Base-by-base conservation (phyloP, 1,140 invertebrate genomes). In the Platorchestia sp. region DNA sequence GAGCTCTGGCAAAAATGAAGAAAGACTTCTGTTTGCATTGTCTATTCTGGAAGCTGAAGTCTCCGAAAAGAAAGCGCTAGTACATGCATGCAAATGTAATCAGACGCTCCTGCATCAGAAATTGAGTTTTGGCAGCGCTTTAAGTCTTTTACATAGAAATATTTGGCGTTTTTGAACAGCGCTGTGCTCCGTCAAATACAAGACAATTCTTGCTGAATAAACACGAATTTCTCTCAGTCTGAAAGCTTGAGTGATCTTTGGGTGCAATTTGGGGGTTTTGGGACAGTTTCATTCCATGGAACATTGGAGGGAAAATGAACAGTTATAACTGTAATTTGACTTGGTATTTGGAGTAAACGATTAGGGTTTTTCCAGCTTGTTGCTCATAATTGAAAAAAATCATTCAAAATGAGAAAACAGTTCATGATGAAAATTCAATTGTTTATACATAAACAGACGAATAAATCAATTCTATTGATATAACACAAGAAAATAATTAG, bases 71-170 rank as follows among this genome's bases (percentile, higher is more conserved):
- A 40, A 93, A 45, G 44, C 43, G 44, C 3, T 36, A 0, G 41
- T 44, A 45, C 43, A 45, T 93, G 91, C 91, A 93, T 93, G 91
- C 91, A 93, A 93, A 93, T 93, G 91, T 47, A 93, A 93, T 93
- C 91, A 93, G 91, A 44, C 91, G 43, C 45, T n/a, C 45, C 91
- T 16, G 44, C 91, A 44, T 93, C 6, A 93, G 41, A 89, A 89
- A 89, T 89, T 44, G 87, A 89, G 87, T 89, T 89, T 89, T 89
- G 87, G 41, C 3, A 43, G 87, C 87, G 3, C 41, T 44, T 44
- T 89, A 89, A 42, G 43, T 89, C 41, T 89, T 89, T 42, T 42
- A 42, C 36, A 19, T 86, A 86, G 87, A 42, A 89, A 89, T 89
- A 10, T 89, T 42, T 41, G 41, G 87, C 43, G 27, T 89, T 89